A percentile compares a stretch with the other conserved stretches of the same genome.
Evolutionary conservation across 2,113 vertebrate species (phyloP).

Genomic region (Ictalurus punctatus): DNA sequence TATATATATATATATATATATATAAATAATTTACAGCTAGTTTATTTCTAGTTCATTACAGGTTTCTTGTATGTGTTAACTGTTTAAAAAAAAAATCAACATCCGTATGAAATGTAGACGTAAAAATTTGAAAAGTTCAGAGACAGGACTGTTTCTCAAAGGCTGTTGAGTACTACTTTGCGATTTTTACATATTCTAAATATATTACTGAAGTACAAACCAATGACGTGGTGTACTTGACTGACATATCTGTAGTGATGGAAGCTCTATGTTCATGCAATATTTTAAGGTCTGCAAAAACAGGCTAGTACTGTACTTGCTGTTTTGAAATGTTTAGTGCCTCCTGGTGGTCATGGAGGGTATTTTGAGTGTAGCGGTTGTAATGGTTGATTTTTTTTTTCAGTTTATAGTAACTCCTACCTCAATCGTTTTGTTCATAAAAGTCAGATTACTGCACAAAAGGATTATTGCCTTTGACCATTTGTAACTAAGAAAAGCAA

Average conservation of each 20-base stretch:
- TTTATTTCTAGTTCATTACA: not conserved
- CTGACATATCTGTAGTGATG: constrained; percentile 71
- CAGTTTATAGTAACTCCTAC: constrained; percentile 64
- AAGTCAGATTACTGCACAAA: constrained; percentile 15
- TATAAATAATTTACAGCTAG: constrained; percentile 3
- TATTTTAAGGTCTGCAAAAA: not conserved
- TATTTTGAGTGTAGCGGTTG: constrained; percentile 55
- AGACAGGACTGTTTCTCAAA: not conserved
- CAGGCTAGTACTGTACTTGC: constrained; percentile 48
- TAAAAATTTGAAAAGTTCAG: not conserved
- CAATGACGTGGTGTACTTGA: not conserved
- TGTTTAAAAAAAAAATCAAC: no score
- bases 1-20: no score
- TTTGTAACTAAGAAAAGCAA: not conserved
- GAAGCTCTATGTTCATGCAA: constrained; percentile 67
- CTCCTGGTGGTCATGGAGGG: constrained; percentile 77
- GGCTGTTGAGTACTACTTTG: not conserved
- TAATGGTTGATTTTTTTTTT: constrained; percentile 67
- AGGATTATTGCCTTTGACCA: not conserved
- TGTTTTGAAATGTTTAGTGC: constrained; percentile 80
- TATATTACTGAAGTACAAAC: not conserved
- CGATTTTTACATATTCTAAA: not conserved
- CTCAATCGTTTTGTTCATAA: constrained; percentile 58
- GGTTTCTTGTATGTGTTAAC: constrained; percentile 70
- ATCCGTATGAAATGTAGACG: not conserved